These are phyloP conservation scores for Cyanoramphus novaezelandiae DNA, from an alignment of 2,113 vertebrate genomes.

Conservation along the genomic window DNA sequence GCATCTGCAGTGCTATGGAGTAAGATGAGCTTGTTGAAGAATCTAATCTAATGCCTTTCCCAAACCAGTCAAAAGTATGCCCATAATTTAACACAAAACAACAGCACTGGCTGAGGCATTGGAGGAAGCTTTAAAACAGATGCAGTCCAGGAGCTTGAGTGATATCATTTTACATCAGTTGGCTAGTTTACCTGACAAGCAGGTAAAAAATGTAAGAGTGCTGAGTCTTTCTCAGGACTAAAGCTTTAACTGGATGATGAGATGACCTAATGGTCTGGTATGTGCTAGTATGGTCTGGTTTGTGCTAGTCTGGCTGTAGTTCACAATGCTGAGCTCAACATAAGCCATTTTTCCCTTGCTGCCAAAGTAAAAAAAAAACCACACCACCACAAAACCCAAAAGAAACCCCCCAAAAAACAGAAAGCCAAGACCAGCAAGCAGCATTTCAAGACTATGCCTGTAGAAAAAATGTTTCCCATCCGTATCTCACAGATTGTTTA, in stretches of 20 bases:
- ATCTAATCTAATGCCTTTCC: neutral
- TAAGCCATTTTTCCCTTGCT: neutral
- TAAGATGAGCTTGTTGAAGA: neutral
- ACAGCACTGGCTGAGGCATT: neutral
- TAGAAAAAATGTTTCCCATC: neutral
- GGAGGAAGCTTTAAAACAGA: neutral
- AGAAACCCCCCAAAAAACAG: fast-evolving
- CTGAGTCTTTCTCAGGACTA: neutral
- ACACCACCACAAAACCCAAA: neutral
- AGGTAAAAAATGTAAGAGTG: neutral
- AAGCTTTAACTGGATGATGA: neutral
- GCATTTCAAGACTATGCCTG: neutral
- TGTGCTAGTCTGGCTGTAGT: neutral
- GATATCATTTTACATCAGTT: neutral
- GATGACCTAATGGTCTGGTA: neutral
- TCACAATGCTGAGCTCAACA: neutral
- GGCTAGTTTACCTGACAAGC: neutral
- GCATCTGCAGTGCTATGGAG: neutral
- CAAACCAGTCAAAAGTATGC: neutral
- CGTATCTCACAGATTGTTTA: neutral
- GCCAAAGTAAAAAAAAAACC: neutral
- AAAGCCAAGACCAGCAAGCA: neutral
- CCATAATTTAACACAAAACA: neutral
- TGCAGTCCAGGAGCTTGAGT: neutral
- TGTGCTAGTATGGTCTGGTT: neutral